Base-by-base conservation (phyloP, 2,888 invertebrate genomes). In the Microdon myrmicae region DNA sequence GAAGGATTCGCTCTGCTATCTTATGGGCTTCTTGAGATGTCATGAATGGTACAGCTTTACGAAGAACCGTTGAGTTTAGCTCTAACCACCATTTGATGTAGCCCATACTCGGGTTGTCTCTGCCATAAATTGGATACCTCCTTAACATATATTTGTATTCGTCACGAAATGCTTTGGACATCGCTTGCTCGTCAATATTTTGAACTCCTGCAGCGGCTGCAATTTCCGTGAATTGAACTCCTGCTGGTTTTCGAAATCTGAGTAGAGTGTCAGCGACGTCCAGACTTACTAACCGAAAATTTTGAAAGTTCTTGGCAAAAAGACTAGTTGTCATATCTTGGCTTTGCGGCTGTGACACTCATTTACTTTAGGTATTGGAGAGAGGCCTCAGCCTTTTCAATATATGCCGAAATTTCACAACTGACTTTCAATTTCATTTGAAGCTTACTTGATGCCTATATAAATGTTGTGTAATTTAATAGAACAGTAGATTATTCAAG, bases 251-350 rank as follows among this genome's bases (percentile, higher is more conserved):
- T 14, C 83, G 82, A 71, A 92, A 89, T 68, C 85, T 84, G 8
- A 96, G 78, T n/a, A 96, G 79, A 0, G 95, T 96, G 69, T 92
- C 92, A 2, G 93, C 95, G 43, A 91, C 88, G 77, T 96, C 96
- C 76, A 96, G 94, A 2, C 95, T 95, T 13, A 95, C 83, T 66
- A 92, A 69, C 1, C 74, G 75, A 66, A 80, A 79, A 10, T 70
- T 71, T 38, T 71, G 59, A 4, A 79, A 64, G 70, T 79, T 79
- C 26, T 69, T 68, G 10, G 71, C 16, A n/a, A n/a, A n/a, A n/a
- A n/a, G n/a, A n/a, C n/a, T n/a, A n/a, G n/a, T n/a, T n/a, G n/a
- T n/a, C n/a, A n/a, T n/a, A n/a, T n/a, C n/a, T n/a, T n/a, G n/a
- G n/a, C n/a, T n/a, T n/a, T n/a, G n/a, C n/a, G n/a, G n/a, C n/a